These are phyloP conservation scores for Tupiocoris notatus DNA, from an alignment of 2,888 invertebrate species.

Conservation along the genomic window DNA sequence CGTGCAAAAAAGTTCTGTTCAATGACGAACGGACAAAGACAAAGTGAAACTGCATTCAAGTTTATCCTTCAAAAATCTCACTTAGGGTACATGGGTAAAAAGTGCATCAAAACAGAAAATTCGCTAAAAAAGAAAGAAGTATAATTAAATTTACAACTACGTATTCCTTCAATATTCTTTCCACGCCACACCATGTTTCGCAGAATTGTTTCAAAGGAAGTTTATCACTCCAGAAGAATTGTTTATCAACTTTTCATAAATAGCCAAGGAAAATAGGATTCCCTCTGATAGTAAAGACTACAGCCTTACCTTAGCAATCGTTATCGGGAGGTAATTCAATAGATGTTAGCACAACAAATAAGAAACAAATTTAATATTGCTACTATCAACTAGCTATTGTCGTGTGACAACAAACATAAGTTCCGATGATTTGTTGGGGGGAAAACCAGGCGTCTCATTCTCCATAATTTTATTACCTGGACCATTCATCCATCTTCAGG, in stretches of 20 bases:
- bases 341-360: not conserved
- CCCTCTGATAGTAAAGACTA: too few relatives aligned
- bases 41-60: not conserved
- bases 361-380: too few relatives aligned
- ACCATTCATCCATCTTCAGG: too few relatives aligned
- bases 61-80: slow-evolving; percentile 36
- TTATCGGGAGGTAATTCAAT: not conserved
- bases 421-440: too few relatives aligned
- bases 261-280: too few relatives aligned
- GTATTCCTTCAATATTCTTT: slow-evolving; percentile 8
- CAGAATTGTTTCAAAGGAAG: slow-evolving; percentile 1
- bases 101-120: slow-evolving; percentile 34
- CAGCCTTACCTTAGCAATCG: not conserved
- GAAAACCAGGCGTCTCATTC: too few relatives aligned
- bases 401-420: too few relatives aligned
- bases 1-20: too few relatives aligned
- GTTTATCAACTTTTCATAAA: slow-evolving; percentile 9
- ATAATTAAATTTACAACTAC: too few relatives aligned
- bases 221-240: slow-evolving; percentile 13
- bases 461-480: too few relatives aligned
- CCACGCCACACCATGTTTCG: slow-evolving; percentile 5
- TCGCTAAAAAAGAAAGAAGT: slow-evolving; percentile 8
- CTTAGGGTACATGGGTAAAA: slow-evolving; percentile 37
- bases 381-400: too few relatives aligned
- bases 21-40: too few relatives aligned